A percentile compares a stretch with the other conserved stretches of the same genome.
phyloP scores from a whole-genome alignment of 2,888 invertebrate genomes.

The Teinopalpus imperialis region DNA sequence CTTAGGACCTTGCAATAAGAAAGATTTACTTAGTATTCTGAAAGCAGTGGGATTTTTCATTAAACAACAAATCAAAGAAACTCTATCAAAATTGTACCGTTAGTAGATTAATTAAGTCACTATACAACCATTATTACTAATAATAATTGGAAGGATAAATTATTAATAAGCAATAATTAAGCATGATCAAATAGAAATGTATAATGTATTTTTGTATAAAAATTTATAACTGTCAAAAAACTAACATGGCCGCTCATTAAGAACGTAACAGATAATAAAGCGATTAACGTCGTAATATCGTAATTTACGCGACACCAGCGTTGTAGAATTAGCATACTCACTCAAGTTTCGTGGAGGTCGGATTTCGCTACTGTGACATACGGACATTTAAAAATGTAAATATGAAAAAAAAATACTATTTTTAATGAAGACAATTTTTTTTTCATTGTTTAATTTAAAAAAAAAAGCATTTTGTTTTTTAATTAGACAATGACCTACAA shows the following conservation, averaged over 20 bases:
- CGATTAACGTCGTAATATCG: conserved; percentile 47
- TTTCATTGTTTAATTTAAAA: too few relatives aligned
- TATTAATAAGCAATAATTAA: conserved; percentile 7
- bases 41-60: too few relatives aligned
- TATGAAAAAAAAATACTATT: too few relatives aligned
- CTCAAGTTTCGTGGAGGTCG: conserved; percentile 28
- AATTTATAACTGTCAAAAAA: conserved; percentile 33
- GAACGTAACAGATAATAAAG: conserved; percentile 47
- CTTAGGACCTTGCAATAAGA: too few relatives aligned
- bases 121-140: not conserved
- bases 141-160: conserved; percentile 8
- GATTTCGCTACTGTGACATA: conserved; percentile 22
- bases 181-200: not conserved
- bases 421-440: too few relatives aligned
- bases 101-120: not conserved
- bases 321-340: conserved; percentile 38
- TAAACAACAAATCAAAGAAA: not conserved
- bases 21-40: too few relatives aligned
- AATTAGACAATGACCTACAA: too few relatives aligned
- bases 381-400: not conserved
- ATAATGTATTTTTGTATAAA: conserved; percentile 5
- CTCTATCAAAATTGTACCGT: not conserved
- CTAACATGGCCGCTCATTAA: conserved; percentile 40
- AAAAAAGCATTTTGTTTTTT: too few relatives aligned
- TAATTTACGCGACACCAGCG: conserved; percentile 36